Conservation (phyloP, 2,888 invertebrate genomes). For the Yponomeuta evonymella region DNA sequence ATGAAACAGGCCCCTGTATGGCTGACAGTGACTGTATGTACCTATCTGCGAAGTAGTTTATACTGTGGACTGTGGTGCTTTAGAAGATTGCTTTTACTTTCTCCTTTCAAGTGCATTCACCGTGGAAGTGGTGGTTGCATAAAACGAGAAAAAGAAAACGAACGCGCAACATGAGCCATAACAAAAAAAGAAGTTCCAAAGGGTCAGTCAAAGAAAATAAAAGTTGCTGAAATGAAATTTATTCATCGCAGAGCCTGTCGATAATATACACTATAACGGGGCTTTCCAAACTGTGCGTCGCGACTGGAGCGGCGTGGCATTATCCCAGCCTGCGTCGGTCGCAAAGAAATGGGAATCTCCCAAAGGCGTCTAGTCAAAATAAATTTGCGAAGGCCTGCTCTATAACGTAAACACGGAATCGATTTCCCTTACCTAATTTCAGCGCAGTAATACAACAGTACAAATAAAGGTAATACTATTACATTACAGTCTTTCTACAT, state of each 20-base stretch:
- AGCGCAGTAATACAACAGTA: not conserved
- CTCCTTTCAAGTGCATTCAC: constrained; percentile 7
- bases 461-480: not conserved
- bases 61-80: not conserved
- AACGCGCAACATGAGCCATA: not conserved
- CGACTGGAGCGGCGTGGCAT: no score
- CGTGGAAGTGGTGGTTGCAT: constrained; percentile 5
- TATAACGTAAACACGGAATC: not conserved
- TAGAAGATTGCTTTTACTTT: constrained; percentile 8
- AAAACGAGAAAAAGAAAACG: not conserved
- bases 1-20: no score
- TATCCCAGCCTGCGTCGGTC: no score
- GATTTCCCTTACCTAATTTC: not conserved
- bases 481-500: not conserved
- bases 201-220: not conserved
- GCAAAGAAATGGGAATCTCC: no score
- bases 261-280: not conserved
- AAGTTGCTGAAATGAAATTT: not conserved
- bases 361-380: no score
- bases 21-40: no score
- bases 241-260: not conserved
- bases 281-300: no score
- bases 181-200: not conserved
- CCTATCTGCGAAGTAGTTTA: not conserved
- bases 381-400: no score